These are phyloP conservation scores for Bugulina stolonifera DNA, from an alignment of 2,888 invertebrate species.

Conservation along the genomic window DNA sequence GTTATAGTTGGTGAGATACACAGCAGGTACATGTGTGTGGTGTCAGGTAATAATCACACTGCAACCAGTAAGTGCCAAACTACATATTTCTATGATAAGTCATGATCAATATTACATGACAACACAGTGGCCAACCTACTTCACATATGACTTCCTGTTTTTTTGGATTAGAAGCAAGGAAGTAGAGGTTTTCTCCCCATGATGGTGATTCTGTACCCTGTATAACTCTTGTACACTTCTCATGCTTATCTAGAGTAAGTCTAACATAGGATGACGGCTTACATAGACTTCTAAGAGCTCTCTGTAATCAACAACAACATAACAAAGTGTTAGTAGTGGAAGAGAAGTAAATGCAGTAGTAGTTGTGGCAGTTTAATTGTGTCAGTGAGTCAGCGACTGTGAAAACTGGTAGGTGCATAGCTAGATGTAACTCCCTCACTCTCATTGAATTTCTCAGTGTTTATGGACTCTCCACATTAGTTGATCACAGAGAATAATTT, in stretches of 20 bases:
- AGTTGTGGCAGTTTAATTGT: neutral
- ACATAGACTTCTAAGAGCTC: neutral
- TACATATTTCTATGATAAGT: too few species aligned
- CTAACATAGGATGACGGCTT: conserved; percentile 18
- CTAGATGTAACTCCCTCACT: too few species aligned
- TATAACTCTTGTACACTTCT: conserved; percentile 12
- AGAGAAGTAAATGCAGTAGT: neutral
- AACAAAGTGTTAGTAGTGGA: neutral
- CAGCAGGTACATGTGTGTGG: too few species aligned
- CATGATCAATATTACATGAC: too few species aligned
- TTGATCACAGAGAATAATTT: too few species aligned
- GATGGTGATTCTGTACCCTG: neutral
- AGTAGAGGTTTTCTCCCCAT: conserved; percentile 21
- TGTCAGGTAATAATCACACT: too few species aligned
- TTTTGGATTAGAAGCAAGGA: neutral
- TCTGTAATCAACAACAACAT: neutral
- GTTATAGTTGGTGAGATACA: too few species aligned
- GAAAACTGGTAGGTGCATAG: too few species aligned
- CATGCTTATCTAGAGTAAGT: neutral
- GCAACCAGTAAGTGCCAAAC: too few species aligned
- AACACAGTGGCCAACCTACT: neutral
- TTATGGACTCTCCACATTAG: too few species aligned
- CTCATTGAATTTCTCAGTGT: too few species aligned
- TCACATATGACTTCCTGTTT: neutral
- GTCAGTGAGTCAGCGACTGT: too few species aligned